phyloP scores from a whole-genome alignment of 1,140 invertebrate genomes.

The Helicoverpa armigera region DNA sequence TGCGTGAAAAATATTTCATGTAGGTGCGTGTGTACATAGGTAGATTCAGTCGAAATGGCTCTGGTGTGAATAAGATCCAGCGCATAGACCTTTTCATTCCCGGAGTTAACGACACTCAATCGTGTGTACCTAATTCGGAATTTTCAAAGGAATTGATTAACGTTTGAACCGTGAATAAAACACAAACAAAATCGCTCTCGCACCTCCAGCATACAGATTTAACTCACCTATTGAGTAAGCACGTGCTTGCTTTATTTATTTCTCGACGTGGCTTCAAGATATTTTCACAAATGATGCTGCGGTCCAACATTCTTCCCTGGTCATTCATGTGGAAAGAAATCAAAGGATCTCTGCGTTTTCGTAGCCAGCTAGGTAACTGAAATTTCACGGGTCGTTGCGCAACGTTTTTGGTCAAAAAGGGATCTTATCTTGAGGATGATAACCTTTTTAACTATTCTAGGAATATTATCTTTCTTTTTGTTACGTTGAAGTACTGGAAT shows the following conservation, averaged over 20 bases:
- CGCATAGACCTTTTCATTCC: no score
- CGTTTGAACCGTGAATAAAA: conserved; percentile 3
- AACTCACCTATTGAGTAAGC: conserved; percentile 6
- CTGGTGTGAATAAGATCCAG: no score
- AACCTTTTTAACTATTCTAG: conserved; percentile 28
- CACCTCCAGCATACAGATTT: neutral
- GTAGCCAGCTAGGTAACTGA: conserved; percentile 51
- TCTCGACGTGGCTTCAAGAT: conserved; percentile 24
- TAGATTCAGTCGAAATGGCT: no score
- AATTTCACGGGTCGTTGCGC: conserved; percentile 53
- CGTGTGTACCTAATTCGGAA: neutral
- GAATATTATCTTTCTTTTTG: conserved; percentile 32
- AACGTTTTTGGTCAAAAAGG: conserved; percentile 53
- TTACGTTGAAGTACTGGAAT: conserved; percentile 1
- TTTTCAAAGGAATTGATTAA: neutral
- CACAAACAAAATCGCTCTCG: neutral
- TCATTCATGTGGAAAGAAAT: conserved; percentile 53
- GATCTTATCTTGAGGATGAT: conserved; percentile 30
- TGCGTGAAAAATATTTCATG: no score
- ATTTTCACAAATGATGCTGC: conserved; percentile 40
- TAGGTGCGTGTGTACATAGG: no score
- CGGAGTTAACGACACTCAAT: no score
- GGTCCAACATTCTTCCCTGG: conserved; percentile 45
- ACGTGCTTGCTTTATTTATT: conserved; percentile 23
- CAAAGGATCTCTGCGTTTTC: conserved; percentile 54